Base-by-base conservation (phyloP, 2,797 vertebrate genomes). In the Hypotaenidia okinawae region DNA sequence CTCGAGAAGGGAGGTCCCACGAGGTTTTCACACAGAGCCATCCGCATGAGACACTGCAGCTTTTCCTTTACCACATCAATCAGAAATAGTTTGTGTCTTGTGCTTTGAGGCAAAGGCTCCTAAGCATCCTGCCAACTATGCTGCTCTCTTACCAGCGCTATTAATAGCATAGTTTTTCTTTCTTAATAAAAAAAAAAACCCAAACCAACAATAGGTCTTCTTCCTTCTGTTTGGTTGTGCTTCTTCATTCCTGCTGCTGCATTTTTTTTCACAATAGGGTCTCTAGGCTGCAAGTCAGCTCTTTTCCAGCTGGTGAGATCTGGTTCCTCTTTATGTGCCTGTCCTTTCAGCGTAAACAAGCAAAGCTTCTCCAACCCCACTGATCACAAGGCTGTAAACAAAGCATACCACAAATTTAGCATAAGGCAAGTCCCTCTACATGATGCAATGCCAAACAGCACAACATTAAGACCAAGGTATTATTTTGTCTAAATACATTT, bases 311-410 rank as follows among this genome's bases (percentile, higher is more conserved):
- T 45, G 90, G 27, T 19, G 61, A 91, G 47, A 57, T 61, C 51
- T 68, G 39, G 68, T 79, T 82, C 93, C 43, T 93, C 67, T 90
- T 91, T 76, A 92, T 7, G 95, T 93, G 62, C 96, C 87, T 55
- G 97, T 97, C 96, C 73, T 97, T 77, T 99, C 98, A 6, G 98
- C 97, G 87, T 99, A 98, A 66, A 99, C 84, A 93, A 99, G 98
- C 97, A 99, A 95, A 41, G 98, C 98, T 97, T 99, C 99, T 80
- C 98, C 99, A 25, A 98, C 88, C 19, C 97, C 98, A 62, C 99
- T 97, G 13, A 98, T 51, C 80, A 99, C 93, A 94, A 99, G 94
- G 97, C 98, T 99, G 97, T 67, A 81, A 97, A 97, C 59, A 95
- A 93, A 92, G 57, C 32, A 94, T 13, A 89, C 35, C 66, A 93